Conservation (phyloP, 2,797 vertebrate species). For the Pampus argenteus region DNA sequence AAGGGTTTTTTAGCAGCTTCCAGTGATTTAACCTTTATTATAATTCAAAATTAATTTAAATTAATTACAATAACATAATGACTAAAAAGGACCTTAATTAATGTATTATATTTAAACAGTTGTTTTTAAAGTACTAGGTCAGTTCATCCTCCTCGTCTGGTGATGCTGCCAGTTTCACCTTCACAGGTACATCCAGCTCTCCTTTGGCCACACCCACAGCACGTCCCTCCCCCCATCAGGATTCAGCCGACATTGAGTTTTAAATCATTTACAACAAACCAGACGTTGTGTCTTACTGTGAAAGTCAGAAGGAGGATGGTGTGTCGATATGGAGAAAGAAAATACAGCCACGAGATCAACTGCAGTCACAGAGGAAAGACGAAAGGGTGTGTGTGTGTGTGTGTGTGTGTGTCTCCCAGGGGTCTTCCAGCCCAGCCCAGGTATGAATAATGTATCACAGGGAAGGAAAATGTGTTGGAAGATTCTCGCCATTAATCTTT, state of each 20-base stretch:
- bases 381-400: slow-evolving; percentile 20
- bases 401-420: slow-evolving; percentile 33
- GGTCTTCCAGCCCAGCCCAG: slow-evolving; percentile 40
- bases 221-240: too few species aligned
- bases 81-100: too few species aligned
- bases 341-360: too few species aligned
- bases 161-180: neutral
- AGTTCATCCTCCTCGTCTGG: neutral
- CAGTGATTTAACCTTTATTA: too few species aligned
- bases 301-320: neutral
- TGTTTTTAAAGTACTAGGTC: too few species aligned
- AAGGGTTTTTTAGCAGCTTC: too few species aligned
- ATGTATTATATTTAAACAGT: too few species aligned
- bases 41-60: too few species aligned
- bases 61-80: too few species aligned
- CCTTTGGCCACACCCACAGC: slow-evolving; percentile 35
- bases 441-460: slow-evolving; percentile 66
- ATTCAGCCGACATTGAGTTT: neutral
- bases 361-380: slow-evolving; percentile 16
- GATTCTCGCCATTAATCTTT: slow-evolving; percentile 36
- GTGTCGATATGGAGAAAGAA: slow-evolving; percentile 9
- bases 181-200: slow-evolving; percentile 4
- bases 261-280: slow-evolving; percentile 29
- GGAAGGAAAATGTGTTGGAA: slow-evolving; percentile 25
- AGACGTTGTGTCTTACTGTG: neutral